phyloP scores from a whole-genome alignment of 2,113 vertebrate genomes.

The Ploceus nigricollis region DNA sequence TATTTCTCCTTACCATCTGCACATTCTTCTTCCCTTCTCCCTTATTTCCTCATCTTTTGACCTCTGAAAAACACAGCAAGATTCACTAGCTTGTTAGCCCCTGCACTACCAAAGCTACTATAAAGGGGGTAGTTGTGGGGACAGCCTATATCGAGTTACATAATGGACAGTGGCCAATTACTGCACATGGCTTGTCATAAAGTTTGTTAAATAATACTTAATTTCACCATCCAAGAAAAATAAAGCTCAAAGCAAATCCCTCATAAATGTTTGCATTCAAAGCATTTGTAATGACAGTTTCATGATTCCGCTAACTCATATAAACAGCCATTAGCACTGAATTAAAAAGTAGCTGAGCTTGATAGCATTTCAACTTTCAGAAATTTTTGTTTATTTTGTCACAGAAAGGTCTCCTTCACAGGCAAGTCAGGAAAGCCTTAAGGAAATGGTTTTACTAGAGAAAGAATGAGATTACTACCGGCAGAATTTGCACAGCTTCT shows the following conservation, averaged over 20 bases:
- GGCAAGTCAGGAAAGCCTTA: neutral
- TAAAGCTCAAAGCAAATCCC: neutral
- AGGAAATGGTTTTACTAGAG: neutral
- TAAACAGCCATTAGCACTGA: neutral
- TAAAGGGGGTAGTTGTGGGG: neutral
- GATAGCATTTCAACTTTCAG: neutral
- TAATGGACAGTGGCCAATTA: neutral
- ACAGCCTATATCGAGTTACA: neutral
- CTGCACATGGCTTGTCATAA: neutral
- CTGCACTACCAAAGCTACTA: neutral
- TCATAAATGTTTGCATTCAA: neutral
- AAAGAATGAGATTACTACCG: neutral
- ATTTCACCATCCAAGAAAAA: neutral
- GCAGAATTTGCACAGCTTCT: neutral
- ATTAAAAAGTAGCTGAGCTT: neutral
- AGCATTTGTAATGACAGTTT: neutral
- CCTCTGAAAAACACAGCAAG: neutral
- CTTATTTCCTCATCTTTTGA: slow-evolving; percentile 18
- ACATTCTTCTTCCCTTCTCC: neutral
- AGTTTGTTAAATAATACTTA: neutral
- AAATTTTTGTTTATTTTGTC: neutral
- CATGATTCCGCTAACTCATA: neutral
- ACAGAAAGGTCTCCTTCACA: neutral
- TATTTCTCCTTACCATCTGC: slow-evolving; percentile 5
- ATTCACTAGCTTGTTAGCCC: neutral